Evolutionary conservation across 2,797 vertebrate genomes (phyloP).

Genomic region (Odontamblyopus lacepedii): DNA sequence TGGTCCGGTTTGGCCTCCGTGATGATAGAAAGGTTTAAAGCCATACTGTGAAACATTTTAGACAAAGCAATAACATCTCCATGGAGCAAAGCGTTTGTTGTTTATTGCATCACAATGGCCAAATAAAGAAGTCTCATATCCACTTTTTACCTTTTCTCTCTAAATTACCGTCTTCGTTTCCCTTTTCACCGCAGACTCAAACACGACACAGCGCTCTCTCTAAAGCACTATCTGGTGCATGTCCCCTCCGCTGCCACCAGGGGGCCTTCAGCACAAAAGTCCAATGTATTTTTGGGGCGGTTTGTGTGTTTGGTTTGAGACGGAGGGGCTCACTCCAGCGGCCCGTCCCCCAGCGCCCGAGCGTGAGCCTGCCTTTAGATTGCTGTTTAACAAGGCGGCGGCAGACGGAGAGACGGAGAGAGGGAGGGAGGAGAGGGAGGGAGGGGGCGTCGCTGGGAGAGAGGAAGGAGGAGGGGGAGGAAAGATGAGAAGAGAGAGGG

Average conservation of each 20-base stretch:
- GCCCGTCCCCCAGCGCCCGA: conserved; percentile 66
- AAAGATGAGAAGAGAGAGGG: not conserved
- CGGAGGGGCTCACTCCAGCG: conserved; percentile 59
- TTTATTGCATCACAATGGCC: too few relatives aligned
- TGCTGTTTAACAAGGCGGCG: conserved; percentile 76
- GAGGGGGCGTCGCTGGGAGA: not conserved
- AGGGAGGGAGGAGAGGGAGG: not conserved
- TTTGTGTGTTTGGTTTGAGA: conserved; percentile 21
- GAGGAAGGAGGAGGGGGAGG: not conserved
- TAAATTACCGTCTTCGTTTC: conserved; percentile 35
- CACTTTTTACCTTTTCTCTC: conserved; percentile 12
- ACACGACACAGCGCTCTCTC: conserved; percentile 19
- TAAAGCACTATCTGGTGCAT: conserved; percentile 41
- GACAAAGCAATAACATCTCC: too few relatives aligned
- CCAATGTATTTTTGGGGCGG: conserved; percentile 6
- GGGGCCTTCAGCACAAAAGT: conserved; percentile 26
- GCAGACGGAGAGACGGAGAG: conserved; percentile 42
- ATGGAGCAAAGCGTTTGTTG: too few relatives aligned
- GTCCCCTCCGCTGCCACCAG: conserved; percentile 17
- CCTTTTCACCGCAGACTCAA: conserved; percentile 26
- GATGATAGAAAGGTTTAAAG: too few relatives aligned
- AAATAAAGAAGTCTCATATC: too few relatives aligned
- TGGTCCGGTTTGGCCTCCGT: too few relatives aligned
- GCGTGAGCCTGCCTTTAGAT: conserved; percentile 80
- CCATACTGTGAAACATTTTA: too few relatives aligned